A percentile compares a stretch with the other conserved stretches of the same genome.
Evolutionary conservation across 1,140 invertebrate species (phyloP).

Genomic region (Drosophila simulans): DNA sequence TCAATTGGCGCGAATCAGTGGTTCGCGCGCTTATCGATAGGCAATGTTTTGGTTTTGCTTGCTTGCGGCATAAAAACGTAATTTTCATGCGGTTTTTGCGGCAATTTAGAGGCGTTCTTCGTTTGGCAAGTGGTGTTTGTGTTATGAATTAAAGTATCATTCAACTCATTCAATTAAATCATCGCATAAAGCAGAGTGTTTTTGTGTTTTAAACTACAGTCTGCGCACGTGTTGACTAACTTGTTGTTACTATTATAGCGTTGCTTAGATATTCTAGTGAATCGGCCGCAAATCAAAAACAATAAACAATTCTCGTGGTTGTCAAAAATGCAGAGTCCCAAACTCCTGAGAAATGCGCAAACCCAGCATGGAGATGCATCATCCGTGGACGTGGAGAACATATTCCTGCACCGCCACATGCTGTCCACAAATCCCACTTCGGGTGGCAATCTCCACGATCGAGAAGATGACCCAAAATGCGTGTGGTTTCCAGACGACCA

Average conservation of each 20-base stretch:
- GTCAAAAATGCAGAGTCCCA: conserved; percentile 48
- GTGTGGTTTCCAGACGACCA: conserved; percentile 36
- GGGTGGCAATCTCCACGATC: background rate
- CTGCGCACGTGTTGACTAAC: conserved; percentile 32
- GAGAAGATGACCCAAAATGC: conserved; percentile 8
- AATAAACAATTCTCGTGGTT: conserved; percentile 20
- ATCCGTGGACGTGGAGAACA: conserved; percentile 57
- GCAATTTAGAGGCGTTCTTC: conserved; percentile 9
- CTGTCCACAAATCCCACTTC: conserved; percentile 5
- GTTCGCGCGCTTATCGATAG: conserved; percentile 12
- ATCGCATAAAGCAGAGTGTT: background rate
- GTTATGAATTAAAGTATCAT: background rate
- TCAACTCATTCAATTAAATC: background rate
- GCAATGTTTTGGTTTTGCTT: conserved; percentile 11
- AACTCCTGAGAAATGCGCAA: conserved; percentile 52
- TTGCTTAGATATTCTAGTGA: background rate
- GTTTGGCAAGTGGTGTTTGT: conserved; percentile 15
- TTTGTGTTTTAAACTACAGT: background rate
- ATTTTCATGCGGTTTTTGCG: conserved; percentile 32
- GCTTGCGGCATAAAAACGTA: background rate
- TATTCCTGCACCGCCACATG: conserved; percentile 54
- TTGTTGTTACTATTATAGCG: conserved; percentile 29
- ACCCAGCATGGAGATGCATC: conserved; percentile 59
- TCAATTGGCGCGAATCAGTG: background rate
- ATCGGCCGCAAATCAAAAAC: conserved; percentile 22